Evolutionary conservation across 2,113 vertebrate species (phyloP).

Genomic region (Dinomys branickii): DNA sequence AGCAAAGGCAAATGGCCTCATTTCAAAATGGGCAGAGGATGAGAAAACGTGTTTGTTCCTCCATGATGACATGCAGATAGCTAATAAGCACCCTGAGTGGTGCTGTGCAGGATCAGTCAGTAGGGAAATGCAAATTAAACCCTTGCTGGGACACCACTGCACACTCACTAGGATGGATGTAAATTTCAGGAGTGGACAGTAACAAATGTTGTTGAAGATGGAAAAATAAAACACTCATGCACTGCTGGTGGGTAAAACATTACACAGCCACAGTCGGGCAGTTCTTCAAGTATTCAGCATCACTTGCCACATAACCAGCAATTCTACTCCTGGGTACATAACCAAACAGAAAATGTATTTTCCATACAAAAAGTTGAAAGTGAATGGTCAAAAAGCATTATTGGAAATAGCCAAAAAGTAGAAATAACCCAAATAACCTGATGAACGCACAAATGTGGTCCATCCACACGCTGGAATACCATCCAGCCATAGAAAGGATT

Average conservation of each 20-base stretch:
- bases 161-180: not conserved
- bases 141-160: no score
- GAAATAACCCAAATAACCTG: not conserved
- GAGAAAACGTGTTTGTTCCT: not conserved
- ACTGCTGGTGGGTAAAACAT: no score
- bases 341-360: not conserved
- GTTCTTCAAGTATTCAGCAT: not conserved
- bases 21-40: not conserved
- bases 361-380: not conserved
- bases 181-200: not conserved
- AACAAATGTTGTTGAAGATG: not conserved
- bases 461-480: not conserved
- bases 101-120: not conserved
- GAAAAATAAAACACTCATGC: no score
- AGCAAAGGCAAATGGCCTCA: not conserved
- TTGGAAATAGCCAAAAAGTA: fast-evolving
- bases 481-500: not conserved
- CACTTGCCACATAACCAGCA: not conserved
- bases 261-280: fast-evolving
- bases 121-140: not conserved
- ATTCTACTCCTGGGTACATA: not conserved
- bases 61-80: not conserved
- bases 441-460: not conserved
- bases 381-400: not conserved
- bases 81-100: no score